Percentiles rank a stretch among this genome's conserved stretches.
phyloP scores from a whole-genome alignment of 2,888 invertebrate genomes.

The Rhagophthalmus giganteus region DNA sequence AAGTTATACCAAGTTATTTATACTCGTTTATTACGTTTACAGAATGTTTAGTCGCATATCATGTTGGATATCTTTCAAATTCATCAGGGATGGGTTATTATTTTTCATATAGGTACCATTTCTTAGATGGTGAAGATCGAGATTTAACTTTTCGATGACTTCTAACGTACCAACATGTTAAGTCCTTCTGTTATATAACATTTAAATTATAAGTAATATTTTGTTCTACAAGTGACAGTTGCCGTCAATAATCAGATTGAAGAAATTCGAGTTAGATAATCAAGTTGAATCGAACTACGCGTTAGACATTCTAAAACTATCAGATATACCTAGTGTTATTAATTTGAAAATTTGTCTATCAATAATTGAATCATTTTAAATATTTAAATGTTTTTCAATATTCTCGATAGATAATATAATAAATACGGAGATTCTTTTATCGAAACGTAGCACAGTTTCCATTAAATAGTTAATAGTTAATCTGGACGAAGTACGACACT shows the following conservation, averaged over 20 bases:
- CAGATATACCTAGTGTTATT: neutral
- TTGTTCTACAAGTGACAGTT: neutral
- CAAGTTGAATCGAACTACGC: neutral
- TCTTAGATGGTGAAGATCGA: no score
- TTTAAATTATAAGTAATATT: slow-evolving; percentile 4
- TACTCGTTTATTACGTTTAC: slow-evolving; percentile 36
- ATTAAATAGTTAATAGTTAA: no score
- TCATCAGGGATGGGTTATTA: slow-evolving; percentile 21
- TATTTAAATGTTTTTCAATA: no score
- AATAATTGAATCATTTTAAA: no score
- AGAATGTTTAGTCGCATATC: slow-evolving; percentile 36
- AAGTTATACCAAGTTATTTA: slow-evolving; percentile 39
- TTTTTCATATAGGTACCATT: slow-evolving; percentile 17
- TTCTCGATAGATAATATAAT: no score
- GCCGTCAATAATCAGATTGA: neutral
- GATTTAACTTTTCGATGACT: no score
- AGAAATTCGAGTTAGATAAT: neutral
- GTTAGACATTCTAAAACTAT: neutral
- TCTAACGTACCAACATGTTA: no score
- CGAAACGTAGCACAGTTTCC: no score
- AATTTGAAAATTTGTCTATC: neutral
- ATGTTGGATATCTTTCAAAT: slow-evolving; percentile 34
- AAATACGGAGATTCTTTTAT: no score
- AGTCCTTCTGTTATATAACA: slow-evolving; percentile 3
- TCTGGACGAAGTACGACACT: no score